These are phyloP conservation scores for Drosophila mettleri DNA, from an alignment of 2,888 invertebrate species.

Conservation along the genomic window DNA sequence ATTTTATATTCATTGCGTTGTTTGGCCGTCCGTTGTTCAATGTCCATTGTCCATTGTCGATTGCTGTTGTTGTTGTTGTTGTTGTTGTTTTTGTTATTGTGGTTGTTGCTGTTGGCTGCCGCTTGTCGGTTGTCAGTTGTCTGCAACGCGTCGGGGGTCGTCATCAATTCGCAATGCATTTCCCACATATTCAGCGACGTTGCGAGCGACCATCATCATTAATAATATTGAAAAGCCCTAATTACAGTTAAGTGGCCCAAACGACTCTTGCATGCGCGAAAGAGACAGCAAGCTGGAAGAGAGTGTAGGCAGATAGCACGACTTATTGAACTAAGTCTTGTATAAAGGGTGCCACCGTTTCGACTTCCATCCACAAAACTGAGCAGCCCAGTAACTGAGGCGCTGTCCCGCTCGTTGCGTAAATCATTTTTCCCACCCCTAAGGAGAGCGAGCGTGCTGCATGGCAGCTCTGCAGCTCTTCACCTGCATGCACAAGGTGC, in stretches of 20 bases:
- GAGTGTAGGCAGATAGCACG: conserved; percentile 8
- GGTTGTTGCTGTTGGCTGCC: conserved; percentile 9
- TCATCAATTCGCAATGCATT: conserved; percentile 79
- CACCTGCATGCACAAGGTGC: conserved; percentile 61
- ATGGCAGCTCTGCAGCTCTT: conserved; percentile 24
- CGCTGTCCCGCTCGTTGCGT: conserved; percentile 54
- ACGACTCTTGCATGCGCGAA: conserved; percentile 35
- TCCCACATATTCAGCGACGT: conserved; percentile 68
- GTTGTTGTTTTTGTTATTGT: conserved; percentile 16
- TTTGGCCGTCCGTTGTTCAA: conserved; percentile 10
- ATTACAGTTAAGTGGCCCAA: conserved; percentile 79
- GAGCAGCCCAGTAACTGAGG: conserved; percentile 14
- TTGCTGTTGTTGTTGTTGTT: conserved; percentile 16
- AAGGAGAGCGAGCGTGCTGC: conserved; percentile 7
- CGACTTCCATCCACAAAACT: conserved; percentile 19
- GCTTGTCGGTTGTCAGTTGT: conserved; percentile 31
- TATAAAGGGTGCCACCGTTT: conserved; percentile 48
- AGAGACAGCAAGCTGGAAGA: not conserved
- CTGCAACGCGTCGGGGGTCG: conserved; percentile 52
- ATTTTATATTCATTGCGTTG: conserved; percentile 66
- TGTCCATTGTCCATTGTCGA: conserved; percentile 26
- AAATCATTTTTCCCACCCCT: conserved; percentile 79
- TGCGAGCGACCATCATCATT: conserved; percentile 74
- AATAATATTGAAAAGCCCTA: conserved; percentile 81
- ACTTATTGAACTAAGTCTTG: conserved; percentile 43